These are phyloP conservation scores for Rachycentron canadum DNA, from an alignment of 2,797 vertebrate genomes.

Conservation along the genomic window DNA sequence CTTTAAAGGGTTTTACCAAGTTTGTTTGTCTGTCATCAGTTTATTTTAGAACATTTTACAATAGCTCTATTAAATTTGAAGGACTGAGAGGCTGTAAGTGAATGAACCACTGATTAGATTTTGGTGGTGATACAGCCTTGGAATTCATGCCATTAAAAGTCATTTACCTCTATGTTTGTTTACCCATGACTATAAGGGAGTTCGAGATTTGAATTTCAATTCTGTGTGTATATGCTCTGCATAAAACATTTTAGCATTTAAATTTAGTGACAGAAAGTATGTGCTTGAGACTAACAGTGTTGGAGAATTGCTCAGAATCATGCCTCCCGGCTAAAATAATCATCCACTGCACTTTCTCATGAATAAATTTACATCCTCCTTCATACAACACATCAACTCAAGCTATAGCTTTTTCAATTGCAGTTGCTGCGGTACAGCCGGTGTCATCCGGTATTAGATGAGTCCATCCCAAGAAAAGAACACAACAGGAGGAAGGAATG, in stretches of 20 bases:
- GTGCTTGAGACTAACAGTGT: constrained; percentile 40
- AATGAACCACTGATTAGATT: neutral
- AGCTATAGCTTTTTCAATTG: constrained; percentile 23
- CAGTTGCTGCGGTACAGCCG: constrained; percentile 18
- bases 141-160: constrained; percentile 4
- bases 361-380: constrained; percentile 73
- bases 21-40: neutral
- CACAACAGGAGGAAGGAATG: neutral
- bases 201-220: constrained; percentile 15
- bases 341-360: constrained; percentile 64
- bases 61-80: constrained; percentile 4
- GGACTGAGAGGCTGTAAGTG: neutral
- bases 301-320: constrained; percentile 32
- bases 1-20: too few relatives aligned
- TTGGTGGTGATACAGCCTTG: constrained; percentile 4
- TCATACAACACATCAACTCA: constrained; percentile 29
- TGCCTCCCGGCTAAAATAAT: constrained; percentile 64
- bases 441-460: constrained; percentile 18
- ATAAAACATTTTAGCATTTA: constrained; percentile 33
- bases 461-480: neutral
- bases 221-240: constrained; percentile 4
- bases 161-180: neutral
- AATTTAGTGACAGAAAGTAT: constrained; percentile 32
- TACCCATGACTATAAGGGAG: neutral
- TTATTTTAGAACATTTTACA: too few relatives aligned